A percentile compares a stretch with the other conserved stretches of the same genome.
Conservation (phyloP, 2,797 vertebrate genomes). For the Sibirionetta formosa region DNA sequence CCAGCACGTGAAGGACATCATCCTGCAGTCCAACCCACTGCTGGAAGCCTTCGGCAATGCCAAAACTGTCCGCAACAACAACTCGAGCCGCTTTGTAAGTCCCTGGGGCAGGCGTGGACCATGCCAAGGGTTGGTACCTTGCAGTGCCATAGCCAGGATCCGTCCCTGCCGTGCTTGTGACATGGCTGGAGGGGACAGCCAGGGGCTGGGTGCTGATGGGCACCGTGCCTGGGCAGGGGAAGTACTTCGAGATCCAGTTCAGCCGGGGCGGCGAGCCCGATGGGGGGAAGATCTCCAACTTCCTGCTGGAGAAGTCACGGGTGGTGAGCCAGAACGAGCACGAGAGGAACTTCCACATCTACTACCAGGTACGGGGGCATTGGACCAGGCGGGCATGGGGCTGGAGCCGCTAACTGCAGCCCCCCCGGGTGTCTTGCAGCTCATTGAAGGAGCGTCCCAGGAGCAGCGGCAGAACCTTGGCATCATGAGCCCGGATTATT, state of each 20-base stretch:
- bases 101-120: fast-evolving
- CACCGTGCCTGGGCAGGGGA: constrained; percentile 84
- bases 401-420: fast-evolving
- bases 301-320: constrained; percentile 95
- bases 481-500: constrained; percentile 94
- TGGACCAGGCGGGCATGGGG: fast-evolving
- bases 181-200: background rate
- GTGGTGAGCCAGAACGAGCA: constrained; percentile 96
- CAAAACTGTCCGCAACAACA: constrained; percentile 98
- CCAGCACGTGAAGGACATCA: constrained; percentile 98
- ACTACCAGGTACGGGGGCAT: constrained; percentile 90
- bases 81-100: constrained; percentile 98
- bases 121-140: background rate
- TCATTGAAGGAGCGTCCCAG: constrained; percentile 91
- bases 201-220: fast-evolving
- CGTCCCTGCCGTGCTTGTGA: fast-evolving
- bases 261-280: constrained; percentile 96
- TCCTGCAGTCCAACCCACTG: constrained; percentile 96
- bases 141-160: fast-evolving
- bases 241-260: constrained; percentile 99
- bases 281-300: constrained; percentile 97
- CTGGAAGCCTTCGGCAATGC: constrained; percentile 98
- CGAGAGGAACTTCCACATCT: constrained; percentile 97
- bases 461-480: constrained; percentile 92
- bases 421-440: constrained; percentile 65